Conservation (phyloP, 2,797 vertebrate species). For the Allobates femoralis region DNA sequence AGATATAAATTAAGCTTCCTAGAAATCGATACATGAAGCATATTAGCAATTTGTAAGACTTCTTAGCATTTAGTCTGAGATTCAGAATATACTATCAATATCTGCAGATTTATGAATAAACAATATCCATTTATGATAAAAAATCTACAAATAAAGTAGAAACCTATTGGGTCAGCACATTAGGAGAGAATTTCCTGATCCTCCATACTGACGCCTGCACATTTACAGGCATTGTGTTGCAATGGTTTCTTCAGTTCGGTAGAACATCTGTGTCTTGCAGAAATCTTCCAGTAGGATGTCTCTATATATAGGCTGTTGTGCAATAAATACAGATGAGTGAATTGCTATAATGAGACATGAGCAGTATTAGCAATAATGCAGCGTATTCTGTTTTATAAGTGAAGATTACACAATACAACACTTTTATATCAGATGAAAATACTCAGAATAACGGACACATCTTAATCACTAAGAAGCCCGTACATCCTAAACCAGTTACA, state of each 20-base stretch:
- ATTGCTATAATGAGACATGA: background rate
- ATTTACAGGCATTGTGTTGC: slow-evolving; percentile 38
- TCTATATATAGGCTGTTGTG: slow-evolving; percentile 31
- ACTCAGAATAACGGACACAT: no score
- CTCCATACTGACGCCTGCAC: background rate
- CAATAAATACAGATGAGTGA: background rate
- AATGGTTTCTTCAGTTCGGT: slow-evolving; percentile 23
- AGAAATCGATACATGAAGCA: no score
- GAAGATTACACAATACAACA: background rate
- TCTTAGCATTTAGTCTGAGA: no score
- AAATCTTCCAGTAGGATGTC: background rate
- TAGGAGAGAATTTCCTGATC: slow-evolving; percentile 3
- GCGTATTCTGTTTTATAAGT: background rate
- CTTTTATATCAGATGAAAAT: background rate
- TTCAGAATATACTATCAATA: background rate
- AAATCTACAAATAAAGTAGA: background rate
- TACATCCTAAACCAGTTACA: background rate
- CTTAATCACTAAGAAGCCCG: background rate
- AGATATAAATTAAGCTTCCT: no score
- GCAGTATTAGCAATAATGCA: background rate
- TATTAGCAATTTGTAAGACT: no score
- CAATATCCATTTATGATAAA: background rate
- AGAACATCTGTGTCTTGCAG: slow-evolving; percentile 41
- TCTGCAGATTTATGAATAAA: background rate
- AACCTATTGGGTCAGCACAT: slow-evolving; percentile 18